Evolutionary conservation across 37 sponge, comb jelly and placozoan genomes (phyloP), one percentile per base, ranked within the genome.

Genomic region (Crambe crambe): DNA sequence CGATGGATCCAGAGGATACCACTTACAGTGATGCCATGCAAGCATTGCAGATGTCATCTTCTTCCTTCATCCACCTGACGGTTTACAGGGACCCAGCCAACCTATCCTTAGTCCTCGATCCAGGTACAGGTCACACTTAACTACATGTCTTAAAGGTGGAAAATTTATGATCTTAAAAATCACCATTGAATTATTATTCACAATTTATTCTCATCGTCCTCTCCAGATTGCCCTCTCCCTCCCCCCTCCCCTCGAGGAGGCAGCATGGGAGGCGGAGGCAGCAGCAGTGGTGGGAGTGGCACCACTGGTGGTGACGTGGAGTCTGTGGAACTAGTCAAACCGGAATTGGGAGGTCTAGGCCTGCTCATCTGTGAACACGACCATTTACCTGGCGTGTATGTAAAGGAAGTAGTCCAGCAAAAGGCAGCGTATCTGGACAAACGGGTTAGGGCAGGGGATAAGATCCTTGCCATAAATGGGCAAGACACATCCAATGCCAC

Each of bases 401-500:
- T 89, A 36, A 64, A 89, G 47, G 75, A 89, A n/a, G 85, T 89
- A 40, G 89, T 89, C 10, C 41, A 63, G 59, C 72, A 84, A 41
- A 54, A 79, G 20, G 79, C 83, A 22, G 95, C 95, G 18, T 74
- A 68, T 38, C 23, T 69, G 21, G 74, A 89, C 59, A 85, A 89
- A 31, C 54, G 80, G 27, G 78, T 91, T 36, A 40, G 65, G 47
- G 38, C 76, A 26, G 93, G 93, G 26, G 95, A 95, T 56, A 89
- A 77, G 77, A 91, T 95, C 25, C 75, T 92, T 34, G 86, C 89
- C 69, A 87, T 95, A 38, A 87, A 95, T 61, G 86, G 89, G 22
- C 78, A 84, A 9, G 78, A 91, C 58, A 73, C 79, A 0, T 75
- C 80, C 72, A 83, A 20, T 6, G 72, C 84, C 21, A 61, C 29